Conservation (phyloP, 2,797 vertebrate species). For the Bovichtus variegatus region DNA sequence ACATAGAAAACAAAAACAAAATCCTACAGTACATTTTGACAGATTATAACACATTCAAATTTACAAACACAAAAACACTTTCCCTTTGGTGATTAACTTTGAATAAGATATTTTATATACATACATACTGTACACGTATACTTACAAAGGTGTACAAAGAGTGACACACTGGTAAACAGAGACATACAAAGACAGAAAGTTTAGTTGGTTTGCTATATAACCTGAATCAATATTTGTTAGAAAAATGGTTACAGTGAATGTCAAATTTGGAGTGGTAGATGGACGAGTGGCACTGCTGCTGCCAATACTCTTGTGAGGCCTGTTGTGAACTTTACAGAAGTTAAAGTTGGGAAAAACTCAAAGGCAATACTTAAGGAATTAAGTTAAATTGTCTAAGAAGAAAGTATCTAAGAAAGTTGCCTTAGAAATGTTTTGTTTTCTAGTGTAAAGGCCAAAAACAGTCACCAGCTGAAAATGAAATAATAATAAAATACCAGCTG, state of each 20-base stretch:
- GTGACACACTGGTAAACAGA: constrained; percentile 68
- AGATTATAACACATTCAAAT: constrained; percentile 66
- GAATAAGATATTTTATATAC: constrained; percentile 81
- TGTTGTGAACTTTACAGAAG: neutral
- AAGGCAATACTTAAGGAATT: neutral
- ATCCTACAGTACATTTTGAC: constrained; percentile 75
- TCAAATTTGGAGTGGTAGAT: constrained; percentile 49
- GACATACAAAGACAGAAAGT: constrained; percentile 58
- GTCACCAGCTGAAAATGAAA: neutral
- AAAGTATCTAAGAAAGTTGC: neutral
- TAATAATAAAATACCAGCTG: constrained; percentile 32
- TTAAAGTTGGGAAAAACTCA: neutral
- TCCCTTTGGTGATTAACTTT: constrained; percentile 85
- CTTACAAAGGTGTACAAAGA: constrained; percentile 74
- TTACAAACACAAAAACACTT: constrained; percentile 74
- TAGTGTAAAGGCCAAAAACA: constrained; percentile 16
- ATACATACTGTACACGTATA: constrained; percentile 84
- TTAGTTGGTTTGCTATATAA: constrained; percentile 72
- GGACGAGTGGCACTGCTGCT: neutral
- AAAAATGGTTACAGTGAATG: constrained; percentile 55
- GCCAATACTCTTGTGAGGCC: neutral
- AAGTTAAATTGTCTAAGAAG: neutral
- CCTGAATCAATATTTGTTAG: constrained; percentile 65
- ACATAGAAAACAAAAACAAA: constrained; percentile 45
- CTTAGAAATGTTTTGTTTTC: neutral